A percentile compares a stretch with the other conserved stretches of the same genome.
phyloP scores from a whole-genome alignment of 2,113 vertebrate genomes.

The Lepus timidus region DNA sequence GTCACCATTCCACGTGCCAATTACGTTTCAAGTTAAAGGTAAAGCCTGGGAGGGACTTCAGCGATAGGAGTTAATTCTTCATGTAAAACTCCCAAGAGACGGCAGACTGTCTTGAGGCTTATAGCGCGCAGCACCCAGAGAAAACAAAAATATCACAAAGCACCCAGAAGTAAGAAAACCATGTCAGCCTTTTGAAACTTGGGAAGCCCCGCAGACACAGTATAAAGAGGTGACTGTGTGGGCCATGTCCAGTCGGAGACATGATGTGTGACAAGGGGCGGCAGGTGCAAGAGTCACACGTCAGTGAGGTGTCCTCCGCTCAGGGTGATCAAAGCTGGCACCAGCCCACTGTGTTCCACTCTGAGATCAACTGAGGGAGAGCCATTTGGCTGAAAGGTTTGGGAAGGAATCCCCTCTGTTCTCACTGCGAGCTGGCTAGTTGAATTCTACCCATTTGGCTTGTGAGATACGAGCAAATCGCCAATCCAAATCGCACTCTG shows the following conservation, averaged over 20 bases:
- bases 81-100: background rate
- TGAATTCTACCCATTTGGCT: background rate
- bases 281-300: conserved; percentile 28
- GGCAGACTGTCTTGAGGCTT: background rate
- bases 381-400: background rate
- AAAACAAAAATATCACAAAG: background rate
- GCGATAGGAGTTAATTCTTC: background rate
- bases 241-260: background rate
- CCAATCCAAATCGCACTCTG: too few relatives aligned
- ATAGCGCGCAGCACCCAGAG: background rate
- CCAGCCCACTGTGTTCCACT: conserved; percentile 62
- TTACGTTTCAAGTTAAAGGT: conserved; percentile 37
- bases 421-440: background rate
- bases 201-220: background rate
- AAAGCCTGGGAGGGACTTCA: background rate
- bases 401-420: background rate
- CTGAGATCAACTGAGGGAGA: conserved; percentile 4
- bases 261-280: background rate
- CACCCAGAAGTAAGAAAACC: background rate
- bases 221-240: background rate
- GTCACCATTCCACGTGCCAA: background rate
- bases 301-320: background rate
- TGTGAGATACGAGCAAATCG: background rate
- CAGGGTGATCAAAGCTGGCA: conserved; percentile 55
- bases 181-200: background rate